Conservation (phyloP, 2,797 vertebrate genomes). For the Scleropages formosus region DNA sequence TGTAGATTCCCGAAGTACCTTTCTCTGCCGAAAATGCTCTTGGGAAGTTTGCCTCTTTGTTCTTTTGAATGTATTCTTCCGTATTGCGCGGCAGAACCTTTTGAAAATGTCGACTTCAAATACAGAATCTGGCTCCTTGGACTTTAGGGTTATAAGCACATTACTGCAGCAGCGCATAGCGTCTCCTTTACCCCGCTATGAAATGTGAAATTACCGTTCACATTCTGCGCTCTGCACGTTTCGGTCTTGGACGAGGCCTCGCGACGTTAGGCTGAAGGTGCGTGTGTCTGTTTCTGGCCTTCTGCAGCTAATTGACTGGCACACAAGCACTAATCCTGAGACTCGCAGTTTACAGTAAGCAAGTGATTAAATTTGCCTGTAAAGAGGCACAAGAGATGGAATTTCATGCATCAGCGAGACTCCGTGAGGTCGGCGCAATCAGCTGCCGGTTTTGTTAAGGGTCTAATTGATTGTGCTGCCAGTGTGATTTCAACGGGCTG, state of each 20-base stretch:
- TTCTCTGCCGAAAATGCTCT: not conserved
- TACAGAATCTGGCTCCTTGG: not conserved
- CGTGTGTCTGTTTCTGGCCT: not conserved
- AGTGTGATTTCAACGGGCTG: not conserved
- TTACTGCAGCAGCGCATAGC: not conserved
- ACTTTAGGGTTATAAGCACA: not conserved
- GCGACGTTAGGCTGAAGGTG: not conserved
- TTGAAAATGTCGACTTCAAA: not conserved
- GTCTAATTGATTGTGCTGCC: constrained; percentile 22
- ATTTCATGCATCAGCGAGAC: constrained; percentile 18
- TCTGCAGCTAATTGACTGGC: constrained; percentile 14
- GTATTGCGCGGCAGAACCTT: not conserved
- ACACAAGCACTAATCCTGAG: constrained; percentile 1
- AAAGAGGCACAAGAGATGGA: constrained; percentile 5
- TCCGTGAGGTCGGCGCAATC: not conserved
- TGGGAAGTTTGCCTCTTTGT: not conserved
- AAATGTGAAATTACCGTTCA: not conserved
- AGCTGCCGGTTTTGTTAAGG: constrained; percentile 18
- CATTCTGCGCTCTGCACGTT: not conserved
- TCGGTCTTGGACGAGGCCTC: not conserved
- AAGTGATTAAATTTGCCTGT: constrained; percentile 18
- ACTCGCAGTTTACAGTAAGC: not conserved
- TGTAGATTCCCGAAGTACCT: constrained; percentile 4
- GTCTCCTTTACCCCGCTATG: not conserved
- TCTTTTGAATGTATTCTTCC: constrained; percentile 13